These are phyloP conservation scores for Channallabes apus DNA, from an alignment of 2,797 vertebrate genomes.

Conservation along the genomic window DNA sequence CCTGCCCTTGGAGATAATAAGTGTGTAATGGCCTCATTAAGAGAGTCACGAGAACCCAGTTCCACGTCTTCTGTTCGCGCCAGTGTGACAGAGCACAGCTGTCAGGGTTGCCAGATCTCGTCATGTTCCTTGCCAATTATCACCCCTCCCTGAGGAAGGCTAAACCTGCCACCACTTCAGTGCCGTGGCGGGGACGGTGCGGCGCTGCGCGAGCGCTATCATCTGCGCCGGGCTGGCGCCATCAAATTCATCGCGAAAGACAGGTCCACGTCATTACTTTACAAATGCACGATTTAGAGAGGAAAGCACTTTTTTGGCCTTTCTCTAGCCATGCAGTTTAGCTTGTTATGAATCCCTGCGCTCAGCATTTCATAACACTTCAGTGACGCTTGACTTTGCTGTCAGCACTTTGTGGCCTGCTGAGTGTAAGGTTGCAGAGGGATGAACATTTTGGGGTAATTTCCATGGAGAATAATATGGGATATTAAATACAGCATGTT, in stretches of 20 bases:
- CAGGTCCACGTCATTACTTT: conserved; percentile 30
- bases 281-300: conserved; percentile 27
- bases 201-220: conserved; percentile 15
- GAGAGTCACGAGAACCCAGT: conserved; percentile 43
- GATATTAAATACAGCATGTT: conserved; percentile 34
- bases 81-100: conserved; percentile 47
- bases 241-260: conserved; percentile 21
- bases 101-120: conserved; percentile 54
- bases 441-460: conserved; percentile 30
- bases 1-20: conserved; percentile 36
- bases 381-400: conserved; percentile 30
- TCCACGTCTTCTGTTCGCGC: conserved; percentile 22
- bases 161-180: conserved; percentile 42
- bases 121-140: conserved; percentile 56
- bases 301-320: conserved; percentile 29
- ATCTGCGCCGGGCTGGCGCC: conserved; percentile 19
- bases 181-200: conserved; percentile 26
- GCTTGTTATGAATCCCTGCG: conserved; percentile 24
- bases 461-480: conserved; percentile 26
- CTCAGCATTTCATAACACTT: conserved; percentile 41
- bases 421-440: conserved; percentile 37
- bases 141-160: conserved; percentile 49
- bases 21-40: conserved; percentile 45
- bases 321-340: conserved; percentile 24
- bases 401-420: conserved; percentile 39